A percentile compares a stretch with the other conserved stretches of the same genome.
These are phyloP conservation scores for Hydrozoanthus gracilis DNA, from an alignment of 92 coral and sea anemone genomes.

Conservation along the genomic window DNA sequence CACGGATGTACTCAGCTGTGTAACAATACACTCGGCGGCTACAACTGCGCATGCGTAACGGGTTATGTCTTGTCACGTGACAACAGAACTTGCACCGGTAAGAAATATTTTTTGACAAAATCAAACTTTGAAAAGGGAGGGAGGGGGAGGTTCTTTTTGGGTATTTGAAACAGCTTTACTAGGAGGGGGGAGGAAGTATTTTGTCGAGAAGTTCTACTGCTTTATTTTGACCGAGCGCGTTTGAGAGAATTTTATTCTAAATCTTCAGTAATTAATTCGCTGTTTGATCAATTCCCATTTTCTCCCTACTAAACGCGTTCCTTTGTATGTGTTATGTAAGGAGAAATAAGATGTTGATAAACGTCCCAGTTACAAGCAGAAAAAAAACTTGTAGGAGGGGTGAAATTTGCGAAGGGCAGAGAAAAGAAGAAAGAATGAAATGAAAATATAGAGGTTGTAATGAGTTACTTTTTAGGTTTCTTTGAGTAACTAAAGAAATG, in stretches of 20 bases:
- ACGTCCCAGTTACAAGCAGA: too few relatives aligned
- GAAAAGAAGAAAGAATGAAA: background rate
- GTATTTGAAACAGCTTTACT: background rate
- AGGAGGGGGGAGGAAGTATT: background rate
- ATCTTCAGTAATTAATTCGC: too few relatives aligned
- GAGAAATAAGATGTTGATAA: too few relatives aligned
- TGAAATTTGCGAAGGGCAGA: background rate
- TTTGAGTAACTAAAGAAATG: background rate
- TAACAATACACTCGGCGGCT: slow-evolving; percentile 89
- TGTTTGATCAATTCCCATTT: too few relatives aligned
- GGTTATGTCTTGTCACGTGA: slow-evolving; percentile 75
- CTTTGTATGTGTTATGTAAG: too few relatives aligned
- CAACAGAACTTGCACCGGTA: slow-evolving; percentile 87
- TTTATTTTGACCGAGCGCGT: too few relatives aligned
- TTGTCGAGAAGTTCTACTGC: too few relatives aligned
- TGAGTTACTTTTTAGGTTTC: background rate
- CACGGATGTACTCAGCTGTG: slow-evolving; percentile 93
- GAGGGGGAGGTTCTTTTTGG: background rate
- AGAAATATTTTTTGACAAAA: background rate
- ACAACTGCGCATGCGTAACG: slow-evolving; percentile 80
- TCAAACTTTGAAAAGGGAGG: background rate
- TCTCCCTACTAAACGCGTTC: too few relatives aligned
- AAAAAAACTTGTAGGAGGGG: too few relatives aligned
- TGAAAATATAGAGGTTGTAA: background rate
- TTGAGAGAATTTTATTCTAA: too few relatives aligned